Percentiles rank a stretch among this genome's conserved stretches.
These are phyloP conservation scores for Scolopax mira DNA, from an alignment of 2,113 vertebrate genomes.

Conservation along the genomic window DNA sequence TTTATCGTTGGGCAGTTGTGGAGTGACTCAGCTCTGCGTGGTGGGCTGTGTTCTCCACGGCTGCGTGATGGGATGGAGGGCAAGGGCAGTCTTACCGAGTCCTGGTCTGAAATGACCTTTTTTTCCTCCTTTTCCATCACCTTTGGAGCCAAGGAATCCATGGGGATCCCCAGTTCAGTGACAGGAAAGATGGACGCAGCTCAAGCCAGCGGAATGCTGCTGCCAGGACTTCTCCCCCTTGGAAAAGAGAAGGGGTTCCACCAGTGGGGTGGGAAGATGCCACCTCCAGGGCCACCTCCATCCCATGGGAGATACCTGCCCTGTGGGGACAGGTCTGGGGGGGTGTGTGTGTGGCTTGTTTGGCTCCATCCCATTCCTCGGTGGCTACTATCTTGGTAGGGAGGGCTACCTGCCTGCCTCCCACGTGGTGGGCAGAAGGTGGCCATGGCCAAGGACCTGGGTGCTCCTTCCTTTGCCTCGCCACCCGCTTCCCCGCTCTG, in stretches of 20 bases:
- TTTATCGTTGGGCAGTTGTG: not conserved
- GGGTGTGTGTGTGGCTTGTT: accelerated
- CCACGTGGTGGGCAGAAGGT: not conserved
- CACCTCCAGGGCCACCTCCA: accelerated
- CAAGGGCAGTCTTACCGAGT: not conserved
- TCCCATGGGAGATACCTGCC: not conserved
- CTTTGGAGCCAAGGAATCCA: not conserved
- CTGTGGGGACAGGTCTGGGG: accelerated
- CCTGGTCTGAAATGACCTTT: not conserved
- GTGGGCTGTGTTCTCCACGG: not conserved
- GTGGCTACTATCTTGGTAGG: accelerated
- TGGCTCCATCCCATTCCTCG: accelerated
- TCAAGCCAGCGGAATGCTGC: accelerated
- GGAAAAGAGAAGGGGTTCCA: not conserved
- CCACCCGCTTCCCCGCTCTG: not conserved
- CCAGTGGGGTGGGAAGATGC: not conserved
- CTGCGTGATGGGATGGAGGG: accelerated
- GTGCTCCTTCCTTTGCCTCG: not conserved
- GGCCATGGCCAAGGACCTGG: not conserved
- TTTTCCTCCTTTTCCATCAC: not conserved
- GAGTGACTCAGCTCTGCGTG: not conserved
- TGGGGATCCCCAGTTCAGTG: accelerated
- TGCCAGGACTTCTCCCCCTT: not conserved
- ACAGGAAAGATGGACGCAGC: accelerated
- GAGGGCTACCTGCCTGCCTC: not conserved